Base-by-base conservation (phyloP, 2,113 vertebrate species). In the Phalacrocorax brasilianus region DNA sequence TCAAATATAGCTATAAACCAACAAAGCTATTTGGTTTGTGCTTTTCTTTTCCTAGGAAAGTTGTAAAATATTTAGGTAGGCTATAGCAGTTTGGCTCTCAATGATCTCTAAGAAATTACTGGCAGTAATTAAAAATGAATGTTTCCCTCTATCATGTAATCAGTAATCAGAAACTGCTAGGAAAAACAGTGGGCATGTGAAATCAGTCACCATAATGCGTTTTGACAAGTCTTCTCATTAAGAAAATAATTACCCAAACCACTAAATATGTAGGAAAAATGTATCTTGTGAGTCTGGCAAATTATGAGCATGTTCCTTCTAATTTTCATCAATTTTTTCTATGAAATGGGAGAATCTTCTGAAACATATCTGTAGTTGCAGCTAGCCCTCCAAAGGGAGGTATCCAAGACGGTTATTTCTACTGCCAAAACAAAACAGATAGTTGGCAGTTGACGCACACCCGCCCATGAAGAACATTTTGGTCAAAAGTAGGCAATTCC, bases 181-280 rank as follows among this genome's bases (percentile, higher is more conserved):
- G 81, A 92, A 83, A 96, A 96, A 92, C 28, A 55, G 59, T 27
- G 63, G 32, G 85, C 82, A 93, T 16, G 12, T 95, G 65, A 91
- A 83, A 72, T 85, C 74, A 71, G 75, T 82, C 71, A 88, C 32
- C 40, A n/a, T 89, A 91, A 91, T 89, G 86, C 89, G 91, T 93
- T 97, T 97, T 95, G 88, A 91, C 79, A 97, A 86, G 89, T 77
- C 52, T 88, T 14, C 74, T 93, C 87, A 91, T 95, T 93, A 94
- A 94, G 71, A 94, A 97, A 96, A 96, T 95, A 96, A 95, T 97
- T 96, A 96, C 89, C 66, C 78, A 95, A 95, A 85, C 89, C 58
- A 84, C 72, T 78, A 96, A 97, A 79, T 93, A 97, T 94, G 92
- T 79, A 94, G 59, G 65, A 16, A 89, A 97, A 91, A 92, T 70